Conservation (phyloP, 2,113 vertebrate genomes). For the Tricholaema leucomelas region DNA sequence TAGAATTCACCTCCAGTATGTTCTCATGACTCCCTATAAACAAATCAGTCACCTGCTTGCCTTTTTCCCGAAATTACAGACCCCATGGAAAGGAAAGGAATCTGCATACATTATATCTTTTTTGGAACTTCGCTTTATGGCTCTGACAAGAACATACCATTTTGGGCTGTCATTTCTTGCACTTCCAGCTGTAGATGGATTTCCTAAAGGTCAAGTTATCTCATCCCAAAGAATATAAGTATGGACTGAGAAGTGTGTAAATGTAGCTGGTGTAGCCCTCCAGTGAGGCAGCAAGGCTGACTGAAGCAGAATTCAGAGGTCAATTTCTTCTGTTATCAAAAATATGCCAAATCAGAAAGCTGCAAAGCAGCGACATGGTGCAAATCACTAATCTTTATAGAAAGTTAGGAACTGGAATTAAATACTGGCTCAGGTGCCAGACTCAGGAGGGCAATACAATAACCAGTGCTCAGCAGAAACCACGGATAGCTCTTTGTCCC, state of each 20-base stretch:
- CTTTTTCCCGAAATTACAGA: constrained; percentile 32
- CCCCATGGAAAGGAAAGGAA: background rate
- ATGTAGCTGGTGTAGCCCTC: background rate
- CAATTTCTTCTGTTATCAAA: constrained; percentile 15
- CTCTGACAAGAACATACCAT: background rate
- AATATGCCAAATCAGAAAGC: background rate
- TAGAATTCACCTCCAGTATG: background rate
- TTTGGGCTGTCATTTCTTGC: constrained; percentile 19
- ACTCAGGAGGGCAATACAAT: background rate
- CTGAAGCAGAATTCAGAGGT: constrained; percentile 33
- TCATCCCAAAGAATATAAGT: background rate
- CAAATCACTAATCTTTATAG: background rate
- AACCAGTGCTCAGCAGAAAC: background rate
- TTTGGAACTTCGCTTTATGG: constrained; percentile 9
- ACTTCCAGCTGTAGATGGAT: constrained; percentile 3
- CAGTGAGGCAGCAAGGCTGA: background rate
- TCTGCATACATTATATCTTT: background rate
- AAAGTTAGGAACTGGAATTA: background rate
- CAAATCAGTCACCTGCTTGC: constrained; percentile 2
- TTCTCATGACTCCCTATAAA: background rate
- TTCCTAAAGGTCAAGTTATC: constrained; percentile 43
- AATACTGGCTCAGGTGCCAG: background rate
- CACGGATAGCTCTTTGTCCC: background rate
- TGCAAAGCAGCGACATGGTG: background rate
- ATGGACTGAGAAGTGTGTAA: background rate